Evolutionary conservation across 2,888 invertebrate genomes (phyloP), one percentile per base, ranked within the genome.

Genomic region (Notodonta dromedarius): DNA sequence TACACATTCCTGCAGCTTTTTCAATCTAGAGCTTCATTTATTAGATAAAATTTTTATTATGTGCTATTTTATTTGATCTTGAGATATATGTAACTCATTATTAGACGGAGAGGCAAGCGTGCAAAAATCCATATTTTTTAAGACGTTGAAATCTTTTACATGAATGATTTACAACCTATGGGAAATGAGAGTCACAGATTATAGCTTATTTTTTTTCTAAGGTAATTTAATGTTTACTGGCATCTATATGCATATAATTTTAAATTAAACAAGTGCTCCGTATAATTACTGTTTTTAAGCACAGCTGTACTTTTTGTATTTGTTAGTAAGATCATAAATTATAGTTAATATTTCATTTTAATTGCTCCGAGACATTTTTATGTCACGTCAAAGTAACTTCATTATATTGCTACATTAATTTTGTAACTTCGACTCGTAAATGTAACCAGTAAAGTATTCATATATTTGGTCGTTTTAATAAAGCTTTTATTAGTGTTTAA

Each of bases 401-500:
- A 62, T 62, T 67, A 62, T 59, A 67, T 66, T 62, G 63, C 71
- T 63, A 70, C 68, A 74, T 70, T 74, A 72, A 75, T 80, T 78
- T 76, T 76, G 78, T 77, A 80, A 78, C 71, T 66, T 59, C 59
- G 57, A 69, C 71, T 78, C 67, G 65, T 80, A 77, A 75, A 79
- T 76, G 67, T 71, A 73, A 69, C 61, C 69, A 70, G 70, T 72
- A 71, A 74, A 77, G 76, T 67, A 71, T 72, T 69, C 62, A 64
- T 69, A 64, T 59, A 67, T 68, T 67, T 65, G 75, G 80, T 77
- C 73, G 78, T 77, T 82, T 84, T 81, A 83, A 84, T 84, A 82
- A 85, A 85, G 73, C 71, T 80, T 87, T 86, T 88, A 90, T 86
- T 74, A 78, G 70, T 76, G 77, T 84, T 86, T 85, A 87, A 91